Evolutionary conservation across 35 echinoderm and acorn worm genomes (phyloP), one percentile per base, ranked within the genome.

Genomic region (Anneissia japonica): DNA sequence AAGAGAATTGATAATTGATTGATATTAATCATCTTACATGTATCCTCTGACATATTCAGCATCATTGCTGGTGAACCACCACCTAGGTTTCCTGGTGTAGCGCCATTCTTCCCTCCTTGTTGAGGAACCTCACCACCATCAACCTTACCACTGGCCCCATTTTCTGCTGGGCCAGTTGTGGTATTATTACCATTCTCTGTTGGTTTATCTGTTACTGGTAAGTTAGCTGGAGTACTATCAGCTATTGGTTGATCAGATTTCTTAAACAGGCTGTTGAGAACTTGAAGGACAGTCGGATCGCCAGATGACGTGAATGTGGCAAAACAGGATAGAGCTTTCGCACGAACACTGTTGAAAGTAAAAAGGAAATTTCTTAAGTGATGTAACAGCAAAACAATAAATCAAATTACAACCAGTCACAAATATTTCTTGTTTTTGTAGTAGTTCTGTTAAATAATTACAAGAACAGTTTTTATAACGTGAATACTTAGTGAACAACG

Each of bases 41-140:
- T 46, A 38, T 85, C 85, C 28, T 84, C 73, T 31, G 83, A 77
- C 28, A 93, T 51, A 33, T 89, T 83, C 32, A 93, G 37, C 28
- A 97, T 45, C 74, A 97, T 39, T 23, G 90, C 77, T 43, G 94
- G 94, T 32, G 90, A 92, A 29, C 94, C 94, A 46, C 94, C 94
- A 46, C 86, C 51, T n/a, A 97, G 79, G 81, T 97, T 97, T 7
- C 94, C 94, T 23, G 94, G 94, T 26, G 90, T 93, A 36, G 94
- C 94, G 37, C 93, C 93, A 84, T 89, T 84, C 32, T 79, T 36
- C 33, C 12, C 13, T 23, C 4, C 28, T 11, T 77, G 29, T 32
- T 35, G 31, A 7, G 19, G 37, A 79, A 4, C 37, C 31, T 17
- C 3, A 0, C 0, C 34, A 16, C 77, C 77, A 16, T 23, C 36